Evolutionary conservation across 2,797 vertebrate species (phyloP).

Genomic region (Crenichthys baileyi): DNA sequence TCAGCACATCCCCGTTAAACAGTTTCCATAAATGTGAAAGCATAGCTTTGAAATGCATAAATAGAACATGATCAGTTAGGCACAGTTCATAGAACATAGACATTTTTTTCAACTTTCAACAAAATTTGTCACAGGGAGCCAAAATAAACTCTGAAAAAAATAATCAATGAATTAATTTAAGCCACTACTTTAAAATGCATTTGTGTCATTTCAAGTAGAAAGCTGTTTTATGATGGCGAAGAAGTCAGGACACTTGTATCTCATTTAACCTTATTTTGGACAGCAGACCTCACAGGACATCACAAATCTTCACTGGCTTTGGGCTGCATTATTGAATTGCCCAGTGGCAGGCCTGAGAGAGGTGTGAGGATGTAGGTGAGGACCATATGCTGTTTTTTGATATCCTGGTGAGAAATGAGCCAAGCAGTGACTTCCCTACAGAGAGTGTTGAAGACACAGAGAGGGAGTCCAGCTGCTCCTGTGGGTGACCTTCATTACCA

Average conservation of each 20-base stretch:
- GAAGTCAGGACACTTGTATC: background rate
- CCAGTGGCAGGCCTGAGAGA: slow-evolving; percentile 39
- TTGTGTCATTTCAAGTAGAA: background rate
- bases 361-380: slow-evolving; percentile 54
- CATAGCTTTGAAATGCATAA: background rate
- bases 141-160: too few species aligned
- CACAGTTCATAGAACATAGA: background rate
- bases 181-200: background rate
- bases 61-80: background rate
- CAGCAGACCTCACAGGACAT: slow-evolving; percentile 1
- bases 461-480: slow-evolving; percentile 75
- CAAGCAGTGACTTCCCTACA: slow-evolving; percentile 59
- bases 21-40: background rate
- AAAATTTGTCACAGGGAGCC: background rate
- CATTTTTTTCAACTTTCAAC: background rate
- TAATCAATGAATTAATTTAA: too few species aligned
- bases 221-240: background rate
- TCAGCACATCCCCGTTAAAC: background rate
- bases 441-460: slow-evolving; percentile 73
- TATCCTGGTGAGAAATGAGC: slow-evolving; percentile 59
- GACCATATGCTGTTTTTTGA: slow-evolving; percentile 77
- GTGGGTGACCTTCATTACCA: slow-evolving; percentile 80
- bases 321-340: slow-evolving; percentile 37
- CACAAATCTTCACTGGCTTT: slow-evolving; percentile 16
- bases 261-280: slow-evolving; percentile 13